These are phyloP conservation scores for Oligia fasciuncula DNA, from an alignment of 2,888 invertebrate species.

Conservation along the genomic window DNA sequence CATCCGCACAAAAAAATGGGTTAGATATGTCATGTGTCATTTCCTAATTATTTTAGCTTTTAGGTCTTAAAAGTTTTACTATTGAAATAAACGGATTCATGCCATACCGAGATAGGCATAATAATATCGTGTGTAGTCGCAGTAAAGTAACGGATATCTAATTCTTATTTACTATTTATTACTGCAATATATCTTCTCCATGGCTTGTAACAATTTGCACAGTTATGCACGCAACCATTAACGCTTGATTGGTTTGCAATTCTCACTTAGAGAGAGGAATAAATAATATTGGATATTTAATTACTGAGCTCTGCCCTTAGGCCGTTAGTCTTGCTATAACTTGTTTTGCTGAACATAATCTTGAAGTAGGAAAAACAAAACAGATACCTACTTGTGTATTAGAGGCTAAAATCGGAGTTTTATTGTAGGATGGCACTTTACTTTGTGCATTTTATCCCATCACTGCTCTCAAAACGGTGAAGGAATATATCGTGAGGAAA, in stretches of 20 bases:
- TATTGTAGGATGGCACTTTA: not conserved
- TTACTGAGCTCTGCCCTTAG: constrained; percentile 3
- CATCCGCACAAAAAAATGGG: too few relatives aligned
- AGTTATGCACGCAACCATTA: constrained; percentile 52
- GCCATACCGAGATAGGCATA: constrained; percentile 7
- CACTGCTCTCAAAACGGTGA: not conserved
- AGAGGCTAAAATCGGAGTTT: not conserved
- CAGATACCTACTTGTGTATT: not conserved
- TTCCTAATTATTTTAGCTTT: not conserved
- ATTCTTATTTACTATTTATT: constrained; percentile 56
- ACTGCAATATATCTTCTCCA: constrained; percentile 38
- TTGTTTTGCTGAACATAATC: not conserved
- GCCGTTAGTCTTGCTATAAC: not conserved
- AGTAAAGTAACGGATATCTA: constrained; percentile 46
- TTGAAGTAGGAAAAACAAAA: not conserved
- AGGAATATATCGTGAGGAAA: not conserved
- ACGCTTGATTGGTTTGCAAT: constrained; percentile 52
- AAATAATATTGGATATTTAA: constrained; percentile 22
- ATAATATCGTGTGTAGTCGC: constrained; percentile 40
- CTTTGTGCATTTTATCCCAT: not conserved
- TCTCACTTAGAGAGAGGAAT: constrained; percentile 32
- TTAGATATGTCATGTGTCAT: too few relatives aligned
- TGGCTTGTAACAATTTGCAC: constrained; percentile 49
- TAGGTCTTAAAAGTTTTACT: not conserved
- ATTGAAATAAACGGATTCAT: not conserved